These are phyloP conservation scores for Drosophila kikkawai DNA, from an alignment of 1,140 invertebrate species.

Conservation along the genomic window DNA sequence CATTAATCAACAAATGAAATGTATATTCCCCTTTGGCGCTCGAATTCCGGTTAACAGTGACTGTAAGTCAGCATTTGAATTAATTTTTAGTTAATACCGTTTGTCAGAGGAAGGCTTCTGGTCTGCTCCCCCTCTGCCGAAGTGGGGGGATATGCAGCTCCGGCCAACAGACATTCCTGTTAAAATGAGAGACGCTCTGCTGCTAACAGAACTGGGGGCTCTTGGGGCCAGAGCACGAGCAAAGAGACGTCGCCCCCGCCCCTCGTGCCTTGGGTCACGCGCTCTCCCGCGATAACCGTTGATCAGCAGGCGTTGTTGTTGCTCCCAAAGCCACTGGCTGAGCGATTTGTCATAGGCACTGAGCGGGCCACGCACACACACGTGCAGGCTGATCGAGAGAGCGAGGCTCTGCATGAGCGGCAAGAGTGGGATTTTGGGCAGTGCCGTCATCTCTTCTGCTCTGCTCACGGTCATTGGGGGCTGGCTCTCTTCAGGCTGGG, in stretches of 20 bases:
- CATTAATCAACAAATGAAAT: not conserved
- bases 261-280: slow-evolving; percentile 59
- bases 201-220: slow-evolving; percentile 3
- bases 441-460: not conserved
- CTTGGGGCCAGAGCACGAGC: not conserved
- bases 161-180: not conserved
- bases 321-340: slow-evolving; percentile 39
- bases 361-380: slow-evolving; percentile 60
- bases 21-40: too few relatives aligned
- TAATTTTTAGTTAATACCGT: not conserved
- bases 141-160: not conserved
- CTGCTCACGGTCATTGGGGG: not conserved
- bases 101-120: not conserved
- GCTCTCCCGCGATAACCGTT: slow-evolving; percentile 29
- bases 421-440: slow-evolving; percentile 33
- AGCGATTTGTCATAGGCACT: slow-evolving; percentile 64
- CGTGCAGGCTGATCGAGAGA: slow-evolving; percentile 54
- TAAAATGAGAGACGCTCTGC: not conserved
- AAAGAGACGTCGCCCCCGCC: slow-evolving; percentile 25
- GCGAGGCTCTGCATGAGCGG: slow-evolving; percentile 55
- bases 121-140: not conserved
- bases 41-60: not conserved
- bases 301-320: slow-evolving; percentile 31
- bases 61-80: not conserved
- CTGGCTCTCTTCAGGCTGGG: not conserved